A percentile compares a stretch with the other conserved stretches of the same genome.
These are phyloP conservation scores for Octopus bimaculoides DNA, from an alignment of 1,140 invertebrate genomes.

Conservation along the genomic window DNA sequence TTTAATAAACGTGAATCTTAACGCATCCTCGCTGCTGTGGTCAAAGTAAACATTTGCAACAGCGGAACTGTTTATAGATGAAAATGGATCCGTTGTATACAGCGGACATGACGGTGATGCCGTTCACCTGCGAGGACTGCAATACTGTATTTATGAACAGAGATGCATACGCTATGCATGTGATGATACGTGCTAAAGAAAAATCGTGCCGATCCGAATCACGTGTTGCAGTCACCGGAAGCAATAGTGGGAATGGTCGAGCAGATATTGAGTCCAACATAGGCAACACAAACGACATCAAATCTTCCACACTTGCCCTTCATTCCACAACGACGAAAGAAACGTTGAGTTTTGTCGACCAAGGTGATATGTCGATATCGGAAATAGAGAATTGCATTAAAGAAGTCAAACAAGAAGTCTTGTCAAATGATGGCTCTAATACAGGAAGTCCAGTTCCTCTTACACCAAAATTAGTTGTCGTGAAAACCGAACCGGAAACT, in stretches of 20 bases:
- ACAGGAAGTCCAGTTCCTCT: conserved; percentile 2
- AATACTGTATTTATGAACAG: conserved; percentile 42
- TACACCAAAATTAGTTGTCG: background rate
- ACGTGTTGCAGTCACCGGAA: conserved; percentile 12
- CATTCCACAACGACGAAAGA: background rate
- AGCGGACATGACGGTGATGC: background rate
- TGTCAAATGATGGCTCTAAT: background rate
- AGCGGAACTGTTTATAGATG: background rate
- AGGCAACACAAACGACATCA: conserved; percentile 10
- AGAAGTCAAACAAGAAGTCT: background rate
- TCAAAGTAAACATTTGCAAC: no score
- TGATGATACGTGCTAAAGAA: conserved; percentile 52
- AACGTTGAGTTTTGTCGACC: background rate
- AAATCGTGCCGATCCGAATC: conserved; percentile 34
- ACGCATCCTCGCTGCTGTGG: no score
- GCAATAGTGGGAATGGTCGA: conserved; percentile 14
- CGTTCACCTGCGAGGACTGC: conserved; percentile 48
- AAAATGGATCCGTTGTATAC: background rate
- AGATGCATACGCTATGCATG: conserved; percentile 55
- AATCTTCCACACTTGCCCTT: background rate
- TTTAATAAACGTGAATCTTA: no score
- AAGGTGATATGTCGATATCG: background rate
- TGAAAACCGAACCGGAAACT: background rate
- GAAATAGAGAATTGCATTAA: conserved; percentile 3
- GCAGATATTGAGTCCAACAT: background rate